These are phyloP conservation scores for Loris lydekkerianus DNA, from an alignment of 2,797 vertebrate species.

Conservation along the genomic window DNA sequence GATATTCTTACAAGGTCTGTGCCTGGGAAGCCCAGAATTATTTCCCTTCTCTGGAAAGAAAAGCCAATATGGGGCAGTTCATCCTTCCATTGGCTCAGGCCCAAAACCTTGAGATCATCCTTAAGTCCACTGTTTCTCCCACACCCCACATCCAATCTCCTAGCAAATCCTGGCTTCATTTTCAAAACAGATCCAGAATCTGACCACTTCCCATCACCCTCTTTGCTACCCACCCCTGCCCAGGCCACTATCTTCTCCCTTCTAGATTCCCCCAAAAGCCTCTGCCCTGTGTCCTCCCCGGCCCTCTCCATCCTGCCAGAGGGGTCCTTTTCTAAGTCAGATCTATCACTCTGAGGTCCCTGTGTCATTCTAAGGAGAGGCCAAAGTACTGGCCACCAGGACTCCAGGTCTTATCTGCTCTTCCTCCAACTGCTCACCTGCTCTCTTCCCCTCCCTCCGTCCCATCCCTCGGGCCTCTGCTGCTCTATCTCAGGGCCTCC, in stretches of 20 bases:
- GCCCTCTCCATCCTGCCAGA: not conserved
- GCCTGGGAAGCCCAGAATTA: not conserved
- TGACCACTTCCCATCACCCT: not conserved
- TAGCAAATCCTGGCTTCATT: slow-evolving; percentile 39
- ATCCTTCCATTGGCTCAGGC: not conserved
- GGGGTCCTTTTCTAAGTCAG: not conserved
- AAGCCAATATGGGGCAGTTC: not conserved
- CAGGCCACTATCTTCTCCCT: not conserved
- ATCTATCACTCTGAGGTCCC: not conserved
- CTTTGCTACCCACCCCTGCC: not conserved
- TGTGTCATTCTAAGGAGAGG: not conserved
- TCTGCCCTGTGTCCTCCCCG: not conserved
- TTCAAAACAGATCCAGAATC: not conserved
- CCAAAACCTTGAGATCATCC: slow-evolving; percentile 70
- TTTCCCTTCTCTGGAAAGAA: not conserved
- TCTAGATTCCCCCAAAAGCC: not conserved
- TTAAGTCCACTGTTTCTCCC: slow-evolving; percentile 46
- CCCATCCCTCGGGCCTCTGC: not conserved
- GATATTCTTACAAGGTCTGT: not conserved
- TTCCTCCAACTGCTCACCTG: not conserved
- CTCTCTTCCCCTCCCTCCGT: too few species aligned
- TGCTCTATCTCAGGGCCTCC: not conserved
- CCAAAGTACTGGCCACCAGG: not conserved
- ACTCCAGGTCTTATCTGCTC: too few species aligned
- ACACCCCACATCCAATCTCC: slow-evolving; percentile 20